Evolutionary conservation across 2,113 vertebrate species (phyloP).

Genomic region (Blennius ocellaris): DNA sequence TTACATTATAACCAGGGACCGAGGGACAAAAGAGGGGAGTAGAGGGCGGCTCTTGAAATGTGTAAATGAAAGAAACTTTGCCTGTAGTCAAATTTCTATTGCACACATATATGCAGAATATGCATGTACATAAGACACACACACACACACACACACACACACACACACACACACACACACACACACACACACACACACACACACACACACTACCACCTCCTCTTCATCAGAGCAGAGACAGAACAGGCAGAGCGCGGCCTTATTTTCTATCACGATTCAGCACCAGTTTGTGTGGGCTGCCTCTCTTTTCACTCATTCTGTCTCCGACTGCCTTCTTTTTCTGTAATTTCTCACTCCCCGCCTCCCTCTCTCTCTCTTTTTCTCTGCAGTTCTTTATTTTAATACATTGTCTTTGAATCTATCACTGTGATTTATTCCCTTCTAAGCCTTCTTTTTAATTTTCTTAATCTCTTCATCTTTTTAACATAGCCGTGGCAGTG

Average conservation of each 20-base stretch:
- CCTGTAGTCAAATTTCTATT: slow-evolving; percentile 42
- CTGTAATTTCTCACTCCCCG: slow-evolving; percentile 3
- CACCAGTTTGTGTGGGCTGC: slow-evolving; percentile 53
- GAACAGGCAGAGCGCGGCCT: slow-evolving; percentile 41
- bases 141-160: too few relatives aligned
- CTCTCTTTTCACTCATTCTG: slow-evolving; percentile 17
- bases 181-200: not conserved
- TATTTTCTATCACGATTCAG: slow-evolving; percentile 44
- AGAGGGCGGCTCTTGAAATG: slow-evolving; percentile 36
- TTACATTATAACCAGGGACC: slow-evolving; percentile 38
- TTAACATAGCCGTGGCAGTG: not conserved
- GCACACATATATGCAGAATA: not conserved
- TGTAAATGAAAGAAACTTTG: slow-evolving; percentile 44
- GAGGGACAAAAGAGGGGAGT: slow-evolving; percentile 17
- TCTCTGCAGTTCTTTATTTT: not conserved
- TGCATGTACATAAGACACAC: not conserved
- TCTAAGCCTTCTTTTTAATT: slow-evolving; percentile 1
- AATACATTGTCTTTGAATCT: not conserved
- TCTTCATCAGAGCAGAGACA: slow-evolving; percentile 33
- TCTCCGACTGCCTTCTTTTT: slow-evolving; percentile 27
- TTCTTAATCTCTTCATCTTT: slow-evolving; percentile 17
- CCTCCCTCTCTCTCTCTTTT: not conserved
- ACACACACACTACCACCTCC: slow-evolving; percentile 34
- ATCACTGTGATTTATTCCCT: not conserved
- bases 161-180: too few relatives aligned